Conservation (phyloP, 2,797 vertebrate species). For the Poecilia wingei region DNA sequence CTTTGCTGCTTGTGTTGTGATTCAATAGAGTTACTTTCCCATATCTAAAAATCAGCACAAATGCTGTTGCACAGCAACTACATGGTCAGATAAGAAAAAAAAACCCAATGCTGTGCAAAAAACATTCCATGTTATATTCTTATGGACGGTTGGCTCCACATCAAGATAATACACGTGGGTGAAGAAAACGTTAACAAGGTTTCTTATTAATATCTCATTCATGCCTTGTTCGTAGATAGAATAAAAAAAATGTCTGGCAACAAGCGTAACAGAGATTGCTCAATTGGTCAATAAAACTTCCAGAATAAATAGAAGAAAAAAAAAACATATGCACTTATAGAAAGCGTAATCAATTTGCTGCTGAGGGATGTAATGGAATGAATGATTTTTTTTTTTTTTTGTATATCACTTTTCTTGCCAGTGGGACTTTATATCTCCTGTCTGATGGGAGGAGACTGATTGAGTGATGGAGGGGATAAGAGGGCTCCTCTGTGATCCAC, state of each 20-base stretch:
- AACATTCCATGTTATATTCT: neutral
- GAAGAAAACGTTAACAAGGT: neutral
- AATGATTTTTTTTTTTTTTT: neutral
- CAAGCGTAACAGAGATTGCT: neutral
- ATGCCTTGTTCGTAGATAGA: neutral
- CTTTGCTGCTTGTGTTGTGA: conserved; percentile 15
- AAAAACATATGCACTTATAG: neutral
- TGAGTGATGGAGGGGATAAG: neutral
- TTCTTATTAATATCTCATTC: neutral
- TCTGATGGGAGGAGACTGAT: neutral
- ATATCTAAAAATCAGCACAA: conserved; percentile 25
- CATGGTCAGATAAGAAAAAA: conserved; percentile 2
- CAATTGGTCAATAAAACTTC: neutral
- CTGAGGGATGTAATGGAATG: neutral
- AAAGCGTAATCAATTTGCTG: neutral
- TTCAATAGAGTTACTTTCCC: neutral
- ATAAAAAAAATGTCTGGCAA: neutral
- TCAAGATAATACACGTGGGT: conserved; percentile 19
- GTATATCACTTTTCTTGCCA: neutral
- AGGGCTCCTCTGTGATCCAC: neutral
- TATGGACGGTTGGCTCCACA: conserved; percentile 22
- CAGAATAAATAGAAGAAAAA: neutral
- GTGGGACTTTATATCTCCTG: neutral
- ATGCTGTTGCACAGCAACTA: neutral
- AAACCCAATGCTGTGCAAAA: neutral